Conservation (phyloP, 2,888 invertebrate species). For the Eubasilissa splendida region DNA sequence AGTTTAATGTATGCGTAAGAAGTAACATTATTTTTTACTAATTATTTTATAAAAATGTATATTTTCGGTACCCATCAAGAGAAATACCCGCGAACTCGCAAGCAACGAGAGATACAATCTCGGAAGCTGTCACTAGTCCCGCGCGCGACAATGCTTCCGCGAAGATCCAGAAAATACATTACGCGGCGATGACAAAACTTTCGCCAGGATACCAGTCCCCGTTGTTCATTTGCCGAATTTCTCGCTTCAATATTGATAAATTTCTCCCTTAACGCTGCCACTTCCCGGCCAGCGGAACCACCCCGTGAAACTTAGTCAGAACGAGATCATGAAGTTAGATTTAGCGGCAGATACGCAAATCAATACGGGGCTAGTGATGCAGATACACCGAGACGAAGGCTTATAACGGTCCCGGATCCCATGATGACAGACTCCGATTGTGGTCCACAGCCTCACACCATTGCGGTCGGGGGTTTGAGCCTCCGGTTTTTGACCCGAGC, state of each 20-base stretch:
- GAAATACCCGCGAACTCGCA: no score
- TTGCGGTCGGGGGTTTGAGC: conserved; percentile 18
- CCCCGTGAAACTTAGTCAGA: conserved; percentile 4
- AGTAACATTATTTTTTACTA: no score
- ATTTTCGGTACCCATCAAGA: no score
- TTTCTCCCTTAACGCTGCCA: background rate
- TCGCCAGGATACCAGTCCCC: no score
- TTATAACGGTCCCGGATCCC: conserved; percentile 17
- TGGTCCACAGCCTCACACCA: background rate
- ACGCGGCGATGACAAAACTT: no score
- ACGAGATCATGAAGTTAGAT: conserved; percentile 11
- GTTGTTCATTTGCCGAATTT: background rate
- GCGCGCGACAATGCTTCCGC: no score
- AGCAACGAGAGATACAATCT: no score
- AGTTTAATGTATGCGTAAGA: no score
- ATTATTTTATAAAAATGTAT: no score
- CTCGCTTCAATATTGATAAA: conserved; percentile 1
- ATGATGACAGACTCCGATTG: conserved; percentile 32
- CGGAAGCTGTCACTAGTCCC: no score
- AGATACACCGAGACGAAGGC: background rate
- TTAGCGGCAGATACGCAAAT: conserved; percentile 18
- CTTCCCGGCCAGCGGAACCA: background rate
- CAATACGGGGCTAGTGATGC: conserved; percentile 1
- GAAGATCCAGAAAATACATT: no score
- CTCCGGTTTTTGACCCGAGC: conserved; percentile 22